Evolutionary conservation across 2,113 vertebrate species (phyloP), one percentile per base, ranked within the genome.

Genomic region (Psammodynastes pulverulentus): DNA sequence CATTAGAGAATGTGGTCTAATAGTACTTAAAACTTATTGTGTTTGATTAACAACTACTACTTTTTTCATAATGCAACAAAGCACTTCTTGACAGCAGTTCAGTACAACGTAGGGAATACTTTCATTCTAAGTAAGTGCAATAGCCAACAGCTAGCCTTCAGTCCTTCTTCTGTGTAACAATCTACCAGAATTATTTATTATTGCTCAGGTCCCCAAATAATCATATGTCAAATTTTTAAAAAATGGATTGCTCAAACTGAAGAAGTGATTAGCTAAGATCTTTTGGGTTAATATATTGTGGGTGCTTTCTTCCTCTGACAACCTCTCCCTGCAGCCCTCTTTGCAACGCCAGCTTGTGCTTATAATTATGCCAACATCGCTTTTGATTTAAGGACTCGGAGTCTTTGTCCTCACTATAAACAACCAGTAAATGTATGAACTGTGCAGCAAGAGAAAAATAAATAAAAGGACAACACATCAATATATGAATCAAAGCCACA

Each of bases 201-300:
- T 95, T 92, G 93, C 94, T 94, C 92, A 95, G 95, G 94, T 95
- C 95, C 95, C 96, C 91, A 89, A 93, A 94, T 95, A 95, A 96
- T 93, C 94, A 94, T 93, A 95, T 90, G 94, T 92, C 86, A 93
- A 92, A 43, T 43, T 79, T 79, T 79, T 9, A 43, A 97, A 96
- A 96, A 92, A 92, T 88, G 58, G 94, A 96, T 95, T 94, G 94
- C 93, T 94, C 92, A 93, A 87, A 29, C 95, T 96, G 96, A 95
- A 96, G 95, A 97, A 94, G 95, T 97, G 96, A 97, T 97, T 96
- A 96, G 96, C 93, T 29, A 13, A 94, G 95, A 94, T 96, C 96
- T 97, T 94, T 96, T 93, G 96, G 96, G 96, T 96, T 97, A 96
- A 95, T 97, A 97, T 96, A 97, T 97, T 96, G 96, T 88, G 95